A percentile compares a stretch with the other conserved stretches of the same genome.
phyloP scores from a whole-genome alignment of 1,140 invertebrate species.

The Zaprionus ornatus region DNA sequence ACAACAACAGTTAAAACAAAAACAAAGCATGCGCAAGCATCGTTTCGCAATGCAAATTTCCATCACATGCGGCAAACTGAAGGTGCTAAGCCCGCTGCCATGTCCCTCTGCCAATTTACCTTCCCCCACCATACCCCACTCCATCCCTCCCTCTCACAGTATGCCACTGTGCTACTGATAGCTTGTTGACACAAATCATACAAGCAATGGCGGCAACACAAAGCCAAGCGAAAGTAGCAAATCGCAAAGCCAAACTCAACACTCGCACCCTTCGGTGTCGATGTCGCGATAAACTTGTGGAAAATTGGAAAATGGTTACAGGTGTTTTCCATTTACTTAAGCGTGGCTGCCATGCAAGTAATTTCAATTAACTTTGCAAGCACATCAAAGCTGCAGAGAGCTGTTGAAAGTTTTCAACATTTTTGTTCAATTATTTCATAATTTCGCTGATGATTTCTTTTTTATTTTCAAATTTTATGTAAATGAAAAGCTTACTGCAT shows the following conservation, averaged over 20 bases:
- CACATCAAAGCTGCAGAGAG: no score
- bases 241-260: conserved; percentile 6
- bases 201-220: conserved; percentile 52
- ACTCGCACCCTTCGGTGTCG: background rate
- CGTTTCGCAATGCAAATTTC: background rate
- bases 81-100: conserved; percentile 1
- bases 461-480: no score
- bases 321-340: no score
- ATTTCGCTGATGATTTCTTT: no score
- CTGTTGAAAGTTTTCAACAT: no score
- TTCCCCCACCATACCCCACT: no score
- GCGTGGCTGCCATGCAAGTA: background rate
- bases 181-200: conserved; percentile 53
- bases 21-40: background rate
- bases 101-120: background rate
- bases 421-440: no score
- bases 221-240: conserved; percentile 1
- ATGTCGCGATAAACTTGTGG: background rate
- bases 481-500: no score
- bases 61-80: conserved; percentile 2
- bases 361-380: background rate
- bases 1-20: no score
- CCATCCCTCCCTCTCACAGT: background rate
- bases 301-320: background rate
- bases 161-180: conserved; percentile 23